Base-by-base conservation (phyloP, 92 coral and sea anemone genomes). In the Metridium senile region DNA sequence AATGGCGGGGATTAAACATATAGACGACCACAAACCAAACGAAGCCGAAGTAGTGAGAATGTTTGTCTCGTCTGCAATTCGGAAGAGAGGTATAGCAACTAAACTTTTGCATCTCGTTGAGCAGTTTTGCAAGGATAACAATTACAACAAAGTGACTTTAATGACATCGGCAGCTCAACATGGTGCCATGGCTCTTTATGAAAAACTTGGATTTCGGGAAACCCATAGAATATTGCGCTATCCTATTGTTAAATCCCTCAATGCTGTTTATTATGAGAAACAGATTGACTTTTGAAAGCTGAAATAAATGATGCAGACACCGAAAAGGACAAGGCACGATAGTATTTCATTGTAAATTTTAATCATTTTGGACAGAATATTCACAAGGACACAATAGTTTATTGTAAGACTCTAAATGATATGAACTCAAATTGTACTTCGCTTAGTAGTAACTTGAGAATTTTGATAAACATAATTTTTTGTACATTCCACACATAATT, bases 21-120 rank as follows among this genome's bases (percentile, higher is more conserved):
- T 78, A n/a, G 89, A 76, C 19, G 51, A 75, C 66, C 86, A 83
- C 74, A 81, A 83, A 59, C 87, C 86, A 19, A 94, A 94, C 32
- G 72, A 80, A 4, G 94, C 82, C 18, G 94, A 92, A 52, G 49
- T 92, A 27, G 87, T 79, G 64, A 80, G 97, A 67, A 89, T 92
- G 97, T 82, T 89, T 1, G 97, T 92, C 0, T 79, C 82, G 27
- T 52, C 76, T 19, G 28, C 76, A 21, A 83, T 84, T 31, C 79
- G 89, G 31, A 61, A 86, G 27, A 86, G 71, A 83, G 97, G 97
- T 18, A 86, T 89, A 28, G 97, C 82, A 16, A 80, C 33, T 32
- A 71, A 75, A 58, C 81, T 92, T 27, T 39, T 89, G 9, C 47
- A 76, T 16, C 63, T 71, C 62, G 59, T 77, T 1, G 65, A 82